Evolutionary conservation across 2,888 invertebrate species (phyloP), one percentile per base, ranked within the genome.

Genomic region (Leptopilina drosophilae): DNA sequence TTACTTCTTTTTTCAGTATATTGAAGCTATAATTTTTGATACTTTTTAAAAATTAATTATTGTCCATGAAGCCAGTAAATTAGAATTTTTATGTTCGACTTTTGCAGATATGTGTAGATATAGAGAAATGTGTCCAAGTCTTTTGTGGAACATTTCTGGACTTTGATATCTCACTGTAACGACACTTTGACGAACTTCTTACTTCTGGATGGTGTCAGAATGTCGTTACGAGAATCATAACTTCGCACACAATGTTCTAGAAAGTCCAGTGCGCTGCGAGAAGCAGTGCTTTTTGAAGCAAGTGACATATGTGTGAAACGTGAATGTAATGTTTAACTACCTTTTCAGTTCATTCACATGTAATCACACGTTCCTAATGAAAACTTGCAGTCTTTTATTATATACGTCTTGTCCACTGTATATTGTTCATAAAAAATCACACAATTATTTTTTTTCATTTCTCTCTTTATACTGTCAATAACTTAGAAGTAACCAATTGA

Each of bases 141-240:
- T 69, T 53, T 26, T 12, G 59, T n/a, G 6, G 56, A 59, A 73
- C 40, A 53, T 73, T 56, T n/a, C 56, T 73, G 40, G n/a, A 73
- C n/a, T 73, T 73, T 81, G 79, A 82, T 82, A 80, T 76, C 78
- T 79, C 76, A 77, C 77, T 78, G 67, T 80, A 78, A 82, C 80
- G 81, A 82, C 77, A 77, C 69, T 82, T 82, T 82, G 80, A 82
- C 78, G 78, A 82, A 82, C 79, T 77, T 81, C 78, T 76, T 81
- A 59, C 76, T 77, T 66, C 77, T 49, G 53, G 64, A 75, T 66
- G 33, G 62, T 77, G 64, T 42, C 79, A 56, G 53, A 46, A 77
- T 73, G 73, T 64, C 75, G 77, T 79, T 82, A 76, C 65, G 56
- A 76, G 76, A 82, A 81, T 77, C 80, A 76, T 82, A 82, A 81